Base-by-base conservation (phyloP, 2,797 vertebrate species). In the Falco rusticolus region DNA sequence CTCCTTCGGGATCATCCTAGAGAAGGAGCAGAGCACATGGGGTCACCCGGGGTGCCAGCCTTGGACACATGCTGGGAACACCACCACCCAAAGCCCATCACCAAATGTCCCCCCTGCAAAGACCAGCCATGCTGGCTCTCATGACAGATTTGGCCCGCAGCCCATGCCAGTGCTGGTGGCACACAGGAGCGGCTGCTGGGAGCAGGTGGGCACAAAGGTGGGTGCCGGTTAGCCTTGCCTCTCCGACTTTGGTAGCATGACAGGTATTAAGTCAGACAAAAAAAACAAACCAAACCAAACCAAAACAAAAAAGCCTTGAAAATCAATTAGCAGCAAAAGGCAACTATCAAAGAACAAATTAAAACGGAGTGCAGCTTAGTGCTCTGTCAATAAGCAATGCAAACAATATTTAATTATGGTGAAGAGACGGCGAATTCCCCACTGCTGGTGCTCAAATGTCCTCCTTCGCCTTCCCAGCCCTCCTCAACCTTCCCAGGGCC, bases 1-100 rank as follows among this genome's bases (percentile, higher is more conserved):
- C 99, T 76, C 98, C 98, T 16, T 99, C 99, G 0, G 98, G 99
- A 54, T 99, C 99, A 0, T 99, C 99, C 99, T 99, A 98, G 51
- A 92, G 87, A 94, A 95, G 69, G 37, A 96, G 78, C 63, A 93
- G 80, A 93, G 54, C 14, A 54, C 39, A 63, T 0, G 7, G 29
- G 21, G 41, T 93, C 84, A 91, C 60, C 7, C 2, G 3, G n/a
- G 8, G 21, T 37, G 65, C 57, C 48, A 57, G 9, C 29, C 45
- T 57, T 0, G 1, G 17, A 29, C 2, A 11, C 48, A 45, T 0
- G 0, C 19, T 6, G 6, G 43, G 43, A 82, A 29, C 2, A 4
- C 20, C 5, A 12, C 14, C 3, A 5, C 20, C 16, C 47, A 19
- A 87, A 87, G 54, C 26, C 37, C 45, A 28, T 39, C 16, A 45